Evolutionary conservation across 2,113 vertebrate species (phyloP).

Genomic region (Cygnus buccinator): DNA sequence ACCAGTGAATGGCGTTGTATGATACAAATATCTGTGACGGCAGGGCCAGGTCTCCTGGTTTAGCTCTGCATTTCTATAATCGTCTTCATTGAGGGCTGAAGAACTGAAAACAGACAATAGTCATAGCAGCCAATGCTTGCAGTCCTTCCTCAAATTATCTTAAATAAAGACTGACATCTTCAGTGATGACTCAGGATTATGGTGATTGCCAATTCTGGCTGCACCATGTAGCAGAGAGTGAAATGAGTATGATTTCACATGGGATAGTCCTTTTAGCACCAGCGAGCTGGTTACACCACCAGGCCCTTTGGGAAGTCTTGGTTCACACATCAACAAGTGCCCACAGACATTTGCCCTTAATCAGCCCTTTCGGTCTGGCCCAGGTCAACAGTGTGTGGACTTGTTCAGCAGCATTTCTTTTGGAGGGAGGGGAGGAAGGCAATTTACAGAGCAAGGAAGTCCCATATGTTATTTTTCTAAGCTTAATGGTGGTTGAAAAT

Average conservation of each 20-base stretch:
- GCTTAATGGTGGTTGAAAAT: neutral
- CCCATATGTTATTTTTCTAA: neutral
- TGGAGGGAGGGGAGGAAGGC: neutral
- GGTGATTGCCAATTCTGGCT: neutral
- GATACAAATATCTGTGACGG: slow-evolving; percentile 11
- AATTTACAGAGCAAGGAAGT: neutral
- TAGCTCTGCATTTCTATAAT: slow-evolving; percentile 44
- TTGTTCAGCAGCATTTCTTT: neutral
- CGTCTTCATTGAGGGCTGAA: neutral
- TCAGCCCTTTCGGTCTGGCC: neutral
- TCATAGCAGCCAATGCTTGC: neutral
- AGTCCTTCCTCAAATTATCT: neutral
- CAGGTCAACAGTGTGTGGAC: neutral
- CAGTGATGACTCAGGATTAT: neutral
- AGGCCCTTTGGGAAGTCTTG: neutral
- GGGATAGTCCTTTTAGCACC: neutral
- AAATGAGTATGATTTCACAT: neutral
- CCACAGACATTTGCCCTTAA: neutral
- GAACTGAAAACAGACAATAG: slow-evolving; percentile 23
- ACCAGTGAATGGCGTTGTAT: neutral
- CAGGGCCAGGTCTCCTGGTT: slow-evolving; percentile 5
- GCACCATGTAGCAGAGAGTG: neutral
- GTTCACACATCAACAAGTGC: neutral
- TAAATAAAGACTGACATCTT: slow-evolving; percentile 28
- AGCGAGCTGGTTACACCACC: neutral